Evolutionary conservation across 2,888 invertebrate species (phyloP).

Genomic region (Malacosoma neustria): DNA sequence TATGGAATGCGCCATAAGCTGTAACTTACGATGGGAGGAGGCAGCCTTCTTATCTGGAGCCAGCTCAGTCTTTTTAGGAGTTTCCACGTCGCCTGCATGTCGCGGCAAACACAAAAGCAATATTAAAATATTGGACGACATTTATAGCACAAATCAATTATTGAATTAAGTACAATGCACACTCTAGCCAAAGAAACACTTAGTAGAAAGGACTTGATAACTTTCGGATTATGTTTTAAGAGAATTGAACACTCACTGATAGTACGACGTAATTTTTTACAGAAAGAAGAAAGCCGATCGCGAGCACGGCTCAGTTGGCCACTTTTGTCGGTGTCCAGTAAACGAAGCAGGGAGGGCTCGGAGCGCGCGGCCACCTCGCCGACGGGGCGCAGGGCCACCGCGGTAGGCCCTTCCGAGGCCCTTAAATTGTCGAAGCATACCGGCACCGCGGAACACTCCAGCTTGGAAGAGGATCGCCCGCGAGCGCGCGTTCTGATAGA

Average conservation of each 20-base stretch:
- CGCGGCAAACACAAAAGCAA: conserved; percentile 69
- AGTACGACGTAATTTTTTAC: conserved; percentile 67
- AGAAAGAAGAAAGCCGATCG: conserved; percentile 60
- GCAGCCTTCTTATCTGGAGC: conserved; percentile 66
- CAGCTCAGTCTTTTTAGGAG: conserved; percentile 68
- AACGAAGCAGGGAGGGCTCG: conserved; percentile 56
- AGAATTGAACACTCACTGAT: conserved; percentile 56
- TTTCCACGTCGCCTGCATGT: conserved; percentile 69
- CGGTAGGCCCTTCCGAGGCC: conserved; percentile 48
- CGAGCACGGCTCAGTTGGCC: conserved; percentile 62
- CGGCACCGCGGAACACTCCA: conserved; percentile 68
- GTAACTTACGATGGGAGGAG: conserved; percentile 71
- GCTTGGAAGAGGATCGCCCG: conserved; percentile 60
- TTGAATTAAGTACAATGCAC: conserved; percentile 3
- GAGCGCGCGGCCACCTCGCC: conserved; percentile 54
- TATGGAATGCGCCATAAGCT: conserved; percentile 55
- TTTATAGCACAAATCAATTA: neutral
- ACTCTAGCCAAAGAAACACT: conserved; percentile 11
- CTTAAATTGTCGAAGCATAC: conserved; percentile 70
- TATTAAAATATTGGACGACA: conserved; percentile 58
- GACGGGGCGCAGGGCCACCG: conserved; percentile 46
- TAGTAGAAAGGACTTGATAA: neutral
- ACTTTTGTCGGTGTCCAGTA: conserved; percentile 58
- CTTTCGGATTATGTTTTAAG: neutral
- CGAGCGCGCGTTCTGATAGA: conserved; percentile 58